Evolutionary conservation across 2,888 invertebrate species (phyloP), one percentile per base, ranked within the genome.

Genomic region (Cheilosia impressa): DNA sequence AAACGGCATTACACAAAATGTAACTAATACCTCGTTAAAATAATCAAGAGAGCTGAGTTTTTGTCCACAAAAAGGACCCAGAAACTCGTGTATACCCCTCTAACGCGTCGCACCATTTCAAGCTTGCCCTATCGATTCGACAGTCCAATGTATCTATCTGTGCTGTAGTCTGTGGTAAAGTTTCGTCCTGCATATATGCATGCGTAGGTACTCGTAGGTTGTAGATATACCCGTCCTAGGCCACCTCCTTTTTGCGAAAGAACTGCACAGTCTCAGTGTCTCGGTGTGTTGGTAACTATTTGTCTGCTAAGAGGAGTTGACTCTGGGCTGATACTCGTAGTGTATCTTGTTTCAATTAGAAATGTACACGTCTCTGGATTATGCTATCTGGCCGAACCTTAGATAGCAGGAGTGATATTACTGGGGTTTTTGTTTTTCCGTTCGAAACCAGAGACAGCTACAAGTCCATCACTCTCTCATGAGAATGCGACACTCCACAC

Each of bases 21-120:
- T 84, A 84, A 84, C 84, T 84, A 79, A 84, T 84, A 84, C 79
- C 79, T 84, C 84, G 84, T 84, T 84, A 80, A 84, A 84, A 84
- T 84, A 84, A 84, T 84, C 79, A 84, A 84, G 75, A 68, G 75
- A 69, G 75, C 58, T 58, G 65, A 79, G 75, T 71, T 78, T 83
- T 84, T 84, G 78, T 75, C 69, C 69, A 58, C 63, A 17, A 55
- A 19, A 47, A 45, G 17, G 68, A 47, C 3, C 19, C 53, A 62
- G 73, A 31, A 43, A 75, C 13, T 19, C n/a, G 41, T 19, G n/a
- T 50, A 68, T 31, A 50, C 58, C 13, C 31, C 50, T 43, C n/a
- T 58, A 66, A 43, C 41, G 27, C 47, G 47, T 57, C 4, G 31
- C 55, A 31, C 53, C 53, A 38, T 38, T 38, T 38, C 13, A 19